Base-by-base conservation (phyloP, 2,888 invertebrate genomes). In the Yponomeuta cagnagella region DNA sequence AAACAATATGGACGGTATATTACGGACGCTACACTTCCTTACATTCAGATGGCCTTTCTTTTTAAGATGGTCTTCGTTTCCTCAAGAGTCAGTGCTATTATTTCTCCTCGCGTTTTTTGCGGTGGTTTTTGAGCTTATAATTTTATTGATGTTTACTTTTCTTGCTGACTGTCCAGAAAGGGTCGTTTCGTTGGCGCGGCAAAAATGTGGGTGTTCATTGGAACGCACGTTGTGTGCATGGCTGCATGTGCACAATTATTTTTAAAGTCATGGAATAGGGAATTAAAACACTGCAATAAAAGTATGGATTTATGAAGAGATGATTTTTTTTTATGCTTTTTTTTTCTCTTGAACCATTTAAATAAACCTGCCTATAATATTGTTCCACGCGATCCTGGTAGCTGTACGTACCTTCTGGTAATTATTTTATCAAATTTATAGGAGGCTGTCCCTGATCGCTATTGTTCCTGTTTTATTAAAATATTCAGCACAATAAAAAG, bases 391-490 rank as follows among this genome's bases (percentile, higher is more conserved):
- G 12, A 12, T 33, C 6, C 23, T 30, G n/a, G 9, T 5, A 9
- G 5, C 65, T 30, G 30, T 52, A 9, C 52, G 30, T 48, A 5
- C 31, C 31, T 48, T 31, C 31, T 63, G 43, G 37, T 63, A 37
- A 37, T 37, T 63, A 43, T 70, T 70, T 70, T 70, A 37, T 70
- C 63, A 63, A 70, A 70, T 70, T 70, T 70, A 70, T 70, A 63
- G 70, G n/a, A 5, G 10, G 70, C 70, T 70, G 70, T 10, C 37
- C 10, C 63, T 63, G 70, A 70, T 37, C 70, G 33, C 63, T 48
- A 70, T 70, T 70, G 70, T 70, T 70, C 70, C 33, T 43, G 70
- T 70, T 70, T 70, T 70, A 70, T 63, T 70, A 70, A 70, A 52
- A 63, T 70, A 63, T 63, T 12, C 63, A 33, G 63, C 63, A 70